These are phyloP conservation scores for Tinea trinotella DNA, from an alignment of 2,888 invertebrate species.

Conservation along the genomic window DNA sequence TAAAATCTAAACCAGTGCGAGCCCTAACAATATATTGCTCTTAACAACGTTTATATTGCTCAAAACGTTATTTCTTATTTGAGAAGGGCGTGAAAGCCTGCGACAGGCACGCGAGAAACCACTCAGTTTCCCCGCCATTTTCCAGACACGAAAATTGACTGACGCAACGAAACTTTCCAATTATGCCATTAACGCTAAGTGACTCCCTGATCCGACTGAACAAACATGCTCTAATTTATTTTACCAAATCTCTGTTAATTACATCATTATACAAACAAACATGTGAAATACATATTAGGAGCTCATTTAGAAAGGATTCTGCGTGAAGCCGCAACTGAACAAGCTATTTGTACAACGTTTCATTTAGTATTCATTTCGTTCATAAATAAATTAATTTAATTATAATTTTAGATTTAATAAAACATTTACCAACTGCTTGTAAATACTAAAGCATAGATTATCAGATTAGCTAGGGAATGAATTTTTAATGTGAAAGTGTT, in stretches of 20 bases:
- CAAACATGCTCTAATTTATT: slow-evolving; percentile 5
- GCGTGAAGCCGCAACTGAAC: neutral
- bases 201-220: slow-evolving; percentile 27
- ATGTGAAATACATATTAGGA: slow-evolving; percentile 5
- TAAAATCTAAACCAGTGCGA: neutral
- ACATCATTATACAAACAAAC: neutral
- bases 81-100: slow-evolving; percentile 35
- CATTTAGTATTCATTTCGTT: neutral
- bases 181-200: slow-evolving; percentile 58
- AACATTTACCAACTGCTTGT: too few species aligned
- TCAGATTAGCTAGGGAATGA: too few species aligned
- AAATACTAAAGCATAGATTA: too few species aligned
- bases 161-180: slow-evolving; percentile 57
- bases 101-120: slow-evolving; percentile 48
- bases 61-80: slow-evolving; percentile 17
- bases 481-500: too few species aligned
- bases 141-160: slow-evolving; percentile 43
- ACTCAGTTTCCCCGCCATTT: slow-evolving; percentile 44
- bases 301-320: neutral
- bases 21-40: slow-evolving; percentile 9
- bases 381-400: too few species aligned
- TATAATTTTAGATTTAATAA: too few species aligned
- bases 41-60: slow-evolving; percentile 12
- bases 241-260: slow-evolving; percentile 4
- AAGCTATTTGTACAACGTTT: neutral